phyloP scores from a whole-genome alignment of 2,113 vertebrate species.

The Percina caprodes region DNA sequence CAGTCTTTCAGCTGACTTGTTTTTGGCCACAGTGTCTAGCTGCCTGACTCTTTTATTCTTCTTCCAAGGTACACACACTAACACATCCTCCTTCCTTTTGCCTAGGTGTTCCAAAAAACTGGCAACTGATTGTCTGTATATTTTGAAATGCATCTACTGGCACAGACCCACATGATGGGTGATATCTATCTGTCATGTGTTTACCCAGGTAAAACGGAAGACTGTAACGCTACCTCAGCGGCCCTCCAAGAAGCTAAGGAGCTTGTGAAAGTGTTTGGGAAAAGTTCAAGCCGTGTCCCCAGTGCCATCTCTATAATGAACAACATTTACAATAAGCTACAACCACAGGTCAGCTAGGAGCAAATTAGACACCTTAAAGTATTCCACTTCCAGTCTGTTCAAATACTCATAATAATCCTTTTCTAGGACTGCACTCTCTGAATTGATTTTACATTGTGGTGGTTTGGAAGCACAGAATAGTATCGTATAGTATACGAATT shows the following conservation, averaged over 20 bases:
- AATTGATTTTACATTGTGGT: not conserved
- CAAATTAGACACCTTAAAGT: not conserved
- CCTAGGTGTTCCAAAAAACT: not conserved
- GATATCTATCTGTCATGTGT: not conserved
- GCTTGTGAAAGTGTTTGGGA: conserved; percentile 85
- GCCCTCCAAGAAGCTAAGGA: conserved; percentile 83
- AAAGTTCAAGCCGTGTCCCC: conserved; percentile 82
- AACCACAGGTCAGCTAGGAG: conserved; percentile 81
- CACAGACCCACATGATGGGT: not conserved
- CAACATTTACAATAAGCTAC: conserved; percentile 69
- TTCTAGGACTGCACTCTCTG: not conserved
- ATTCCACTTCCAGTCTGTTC: not conserved
- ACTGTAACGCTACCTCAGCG: conserved; percentile 54
- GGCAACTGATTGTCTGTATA: not conserved
- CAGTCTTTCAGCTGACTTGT: not conserved
- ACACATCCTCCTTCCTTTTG: not conserved
- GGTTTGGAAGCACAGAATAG: not conserved
- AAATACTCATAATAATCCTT: not conserved
- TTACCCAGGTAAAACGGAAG: conserved; percentile 75
- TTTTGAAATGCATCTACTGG: not conserved
- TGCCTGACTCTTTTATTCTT: not conserved
- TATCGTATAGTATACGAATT: too few species aligned
- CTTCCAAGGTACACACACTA: not conserved
- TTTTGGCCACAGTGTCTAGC: not conserved
- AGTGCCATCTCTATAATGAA: conserved; percentile 79